Evolutionary conservation across 2,113 vertebrate genomes (phyloP), one percentile per base, ranked within the genome.

Genomic region (Sarotherodon lohbergeri): DNA sequence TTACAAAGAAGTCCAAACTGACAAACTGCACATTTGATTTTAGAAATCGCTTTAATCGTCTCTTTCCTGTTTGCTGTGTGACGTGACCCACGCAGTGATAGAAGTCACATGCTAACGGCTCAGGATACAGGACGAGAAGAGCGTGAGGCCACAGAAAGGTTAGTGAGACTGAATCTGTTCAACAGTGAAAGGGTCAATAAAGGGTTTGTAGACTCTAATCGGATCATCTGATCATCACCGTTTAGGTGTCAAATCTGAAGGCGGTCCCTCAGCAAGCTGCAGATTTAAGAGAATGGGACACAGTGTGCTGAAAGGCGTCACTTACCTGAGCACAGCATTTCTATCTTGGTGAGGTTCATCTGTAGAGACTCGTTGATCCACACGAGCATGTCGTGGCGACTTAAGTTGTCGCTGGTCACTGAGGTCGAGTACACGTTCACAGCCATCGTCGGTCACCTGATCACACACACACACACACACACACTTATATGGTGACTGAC

Each of bases 281-380:
- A 0, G n/a, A 71, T 73, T 46, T 73, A 27, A 43, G 1, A 17
- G 0, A 16, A 24, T 14, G 1, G 14, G 8, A 24, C 29, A 57
- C 4, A n/a, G 61, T n/a, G 17, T 3, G 32, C 4, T 29, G 3
- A 41, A 22, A n/a, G 2, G 43, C 4, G 5, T 8, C 0, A 39
- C 95, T 96, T 85, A 99, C 99, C 99, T 96, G 99, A 97, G 90
- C 99, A 99, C 48, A 99, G 89, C 93, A 98, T 97, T 87, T 99
- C 99, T 0, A 99, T 98, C 96, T 99, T 99, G 6, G 98, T 98
- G 89, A 98, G 96, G 92, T 97, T 98, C 95, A 99, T 96, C 90
- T 98, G 97, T 93, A 99, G 95, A 11, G 99, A 99, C 78, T 99
- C 98, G 7, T 99, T 99, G 96, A 99, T 99, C 99, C 99, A 99